Conservation (phyloP, 2,797 vertebrate species). For the Cynodonichthys magdalenae region DNA sequence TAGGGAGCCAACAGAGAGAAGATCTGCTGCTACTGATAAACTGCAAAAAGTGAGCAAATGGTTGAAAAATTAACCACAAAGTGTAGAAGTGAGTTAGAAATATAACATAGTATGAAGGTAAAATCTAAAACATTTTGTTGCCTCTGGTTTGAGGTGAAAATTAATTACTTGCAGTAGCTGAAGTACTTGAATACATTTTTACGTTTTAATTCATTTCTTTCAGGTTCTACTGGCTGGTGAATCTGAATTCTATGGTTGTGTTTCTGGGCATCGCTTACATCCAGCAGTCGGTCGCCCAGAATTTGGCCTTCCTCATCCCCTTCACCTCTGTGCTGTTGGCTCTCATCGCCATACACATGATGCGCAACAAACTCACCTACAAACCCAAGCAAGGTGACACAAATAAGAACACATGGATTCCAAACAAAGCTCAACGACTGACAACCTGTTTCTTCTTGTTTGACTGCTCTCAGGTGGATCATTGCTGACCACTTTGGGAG, state of each 20-base stretch:
- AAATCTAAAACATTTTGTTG: background rate
- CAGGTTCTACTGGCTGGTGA: slow-evolving; percentile 94
- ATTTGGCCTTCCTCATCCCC: slow-evolving; percentile 89
- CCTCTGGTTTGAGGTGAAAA: background rate
- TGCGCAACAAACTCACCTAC: slow-evolving; percentile 86
- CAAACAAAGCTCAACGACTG: background rate
- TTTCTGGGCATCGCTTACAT: slow-evolving; percentile 93
- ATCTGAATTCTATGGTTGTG: slow-evolving; percentile 87
- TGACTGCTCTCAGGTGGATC: slow-evolving; percentile 78
- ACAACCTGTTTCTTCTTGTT: background rate
- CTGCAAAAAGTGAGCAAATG: no score
- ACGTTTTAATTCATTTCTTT: slow-evolving; percentile 9
- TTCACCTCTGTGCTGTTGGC: slow-evolving; percentile 88
- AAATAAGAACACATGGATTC: background rate
- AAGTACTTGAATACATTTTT: background rate
- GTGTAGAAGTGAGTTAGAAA: no score
- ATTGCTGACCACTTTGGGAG: slow-evolving; percentile 80
- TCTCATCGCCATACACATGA: slow-evolving; percentile 89
- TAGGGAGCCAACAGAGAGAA: no score
- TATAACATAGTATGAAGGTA: no score
- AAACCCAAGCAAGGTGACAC: slow-evolving; percentile 88
- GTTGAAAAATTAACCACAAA: no score
- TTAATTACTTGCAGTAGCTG: background rate
- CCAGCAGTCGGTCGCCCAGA: slow-evolving; percentile 88
- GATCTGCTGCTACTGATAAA: background rate